Conservation (phyloP, 2,888 invertebrate species). For the Chaetoderma sp. region DNA sequence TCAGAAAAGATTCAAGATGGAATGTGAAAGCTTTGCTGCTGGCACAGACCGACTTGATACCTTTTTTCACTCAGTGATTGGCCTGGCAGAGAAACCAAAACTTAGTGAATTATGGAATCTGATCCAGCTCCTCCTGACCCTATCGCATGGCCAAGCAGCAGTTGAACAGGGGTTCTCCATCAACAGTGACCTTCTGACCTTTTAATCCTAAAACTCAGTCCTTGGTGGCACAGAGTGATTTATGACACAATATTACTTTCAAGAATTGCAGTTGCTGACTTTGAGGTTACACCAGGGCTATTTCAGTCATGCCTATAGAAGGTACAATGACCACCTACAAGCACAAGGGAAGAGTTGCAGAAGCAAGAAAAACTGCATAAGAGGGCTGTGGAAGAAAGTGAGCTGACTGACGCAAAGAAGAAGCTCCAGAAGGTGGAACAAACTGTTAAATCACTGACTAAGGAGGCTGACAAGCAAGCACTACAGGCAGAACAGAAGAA, state of each 20-base stretch:
- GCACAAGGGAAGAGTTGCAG: not conserved
- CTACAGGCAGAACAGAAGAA: not conserved
- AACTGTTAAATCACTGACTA: not conserved
- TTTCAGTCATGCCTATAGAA: not conserved
- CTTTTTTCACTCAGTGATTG: constrained; percentile 5
- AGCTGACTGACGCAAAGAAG: not conserved
- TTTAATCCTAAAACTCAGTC: constrained; percentile 6
- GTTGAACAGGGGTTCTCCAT: constrained; percentile 24
- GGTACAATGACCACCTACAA: not conserved
- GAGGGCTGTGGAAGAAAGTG: not conserved
- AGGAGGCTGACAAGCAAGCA: not conserved
- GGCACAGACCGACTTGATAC: constrained; percentile 9
- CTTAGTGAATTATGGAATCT: constrained; percentile 15
- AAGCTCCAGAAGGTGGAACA: not conserved
- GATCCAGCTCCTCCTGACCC: constrained; percentile 1
- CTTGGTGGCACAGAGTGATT: not conserved
- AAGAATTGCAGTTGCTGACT: not conserved
- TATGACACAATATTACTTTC: not conserved
- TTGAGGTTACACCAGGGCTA: not conserved
- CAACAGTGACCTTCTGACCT: constrained; percentile 3
- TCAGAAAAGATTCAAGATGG: not conserved
- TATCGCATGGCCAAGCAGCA: constrained; percentile 24
- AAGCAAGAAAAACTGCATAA: not conserved
- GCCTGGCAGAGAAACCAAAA: not conserved
- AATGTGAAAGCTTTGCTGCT: no score